Base-by-base conservation (phyloP, 2,113 vertebrate species). In the Herpailurus yagouaroundi region DNA sequence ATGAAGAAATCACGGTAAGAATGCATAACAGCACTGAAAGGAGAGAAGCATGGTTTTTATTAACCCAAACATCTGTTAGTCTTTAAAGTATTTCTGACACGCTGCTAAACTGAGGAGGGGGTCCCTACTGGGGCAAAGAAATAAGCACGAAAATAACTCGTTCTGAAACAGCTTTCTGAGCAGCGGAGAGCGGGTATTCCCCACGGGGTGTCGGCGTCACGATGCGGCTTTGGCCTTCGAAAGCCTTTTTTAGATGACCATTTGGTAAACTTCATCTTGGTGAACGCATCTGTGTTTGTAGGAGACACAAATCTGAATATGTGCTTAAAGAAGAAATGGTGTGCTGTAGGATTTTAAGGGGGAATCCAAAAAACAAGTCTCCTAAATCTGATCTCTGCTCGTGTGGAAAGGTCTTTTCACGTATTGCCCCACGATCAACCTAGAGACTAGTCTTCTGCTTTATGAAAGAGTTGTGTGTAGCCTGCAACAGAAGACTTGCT, bases 61-160 rank as follows among this genome's bases (percentile, higher is more conserved):
- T 95, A 64, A 95, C 50, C 66, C 71, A 74, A 96, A 97, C 69
- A 97, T 60, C 94, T 97, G 95, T 57, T 90, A 96, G 93, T 92
- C 68, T 97, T 7, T 93, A 92, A 97, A 93, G 95, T 94, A 33
- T 97, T 88, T 95, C 91, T 97, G 96, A 94, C 77, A 95, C 12
- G 64, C 80, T 63, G 73, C 77, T 96, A 83, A 95, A 95, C 55
- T 68, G 88, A 95, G 88, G 94, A 92, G 91, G 87, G 66, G 82
- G 84, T 79, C 71, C n/a, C 64, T 10, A 31, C n/a, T 84, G 41
- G 92, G 94, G 94, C 80, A 63, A 76, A 97, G 87, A 57, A 94
- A 96, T 48, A 71, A 48, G 29, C 87, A 85, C 29, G 76, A 83
- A 60, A 98, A 91, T n/a, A 87, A 91, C 55, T 80, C 82, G 57